Evolutionary conservation across 2,113 vertebrate genomes (phyloP), one percentile per base, ranked within the genome.

Genomic region (Gadus chalcogrammus): DNA sequence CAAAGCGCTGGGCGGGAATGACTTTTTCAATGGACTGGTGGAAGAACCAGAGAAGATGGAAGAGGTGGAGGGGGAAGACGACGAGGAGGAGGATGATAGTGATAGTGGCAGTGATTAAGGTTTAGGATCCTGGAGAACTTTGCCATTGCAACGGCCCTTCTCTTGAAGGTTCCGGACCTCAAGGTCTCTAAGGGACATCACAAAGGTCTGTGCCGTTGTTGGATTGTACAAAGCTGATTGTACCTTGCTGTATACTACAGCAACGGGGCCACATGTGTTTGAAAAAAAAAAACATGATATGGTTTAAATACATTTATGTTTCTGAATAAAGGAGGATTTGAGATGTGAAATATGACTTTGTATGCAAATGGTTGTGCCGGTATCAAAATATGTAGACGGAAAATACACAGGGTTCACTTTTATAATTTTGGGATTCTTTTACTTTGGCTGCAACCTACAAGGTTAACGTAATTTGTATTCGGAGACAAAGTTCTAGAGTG

Each of bases 21-120:
- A 97, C 79, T 99, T 99, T 85, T 99, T 97, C 61, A 87, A 94
- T 0, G 90, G 90, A 70, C 85, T 91, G 0, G 64, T 78, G 2
- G 89, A 90, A n/a, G 85, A 87, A 12, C 53, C 71, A 0, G 81
- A 85, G 11, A 66, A 78, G 15, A 65, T 79, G 1, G 56, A 85
- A 1, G 58, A 48, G 69, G 62, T 75, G 0, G 80, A 79, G 0
- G 79, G 80, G 0, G 76, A 82, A 0, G 62, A 77, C 0, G 79
- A 82, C 0, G 79, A 82, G 0, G 75, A 82, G 0, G 71, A 82
- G 0, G 75, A 85, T 0, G 80, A 85, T 0, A 71, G 68, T 2
- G 88, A 86, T 16, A 89, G 88, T 35, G 85, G 64, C 31, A 89
- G 88, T 13, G 89, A 88, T 63, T 89, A 79, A 70, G 63, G n/a